Evolutionary conservation across 2,797 vertebrate genomes (phyloP), one percentile per base, ranked within the genome.

Genomic region (Astyanax mexicanus): DNA sequence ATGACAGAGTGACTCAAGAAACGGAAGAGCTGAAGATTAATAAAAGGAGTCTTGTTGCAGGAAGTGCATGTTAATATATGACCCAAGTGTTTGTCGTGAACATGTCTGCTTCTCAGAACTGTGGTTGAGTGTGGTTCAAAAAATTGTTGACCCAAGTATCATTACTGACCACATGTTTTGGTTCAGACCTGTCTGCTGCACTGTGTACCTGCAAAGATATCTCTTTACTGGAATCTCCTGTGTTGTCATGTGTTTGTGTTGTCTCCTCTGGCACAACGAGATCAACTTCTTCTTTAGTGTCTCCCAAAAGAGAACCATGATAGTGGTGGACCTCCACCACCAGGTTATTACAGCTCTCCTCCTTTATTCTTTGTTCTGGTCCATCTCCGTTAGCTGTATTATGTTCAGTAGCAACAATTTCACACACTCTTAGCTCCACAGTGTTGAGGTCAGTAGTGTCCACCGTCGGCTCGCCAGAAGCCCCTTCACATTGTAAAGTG

Each of bases 311-410:
- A 45, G 51, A 13, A 64, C 21, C 21, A 0, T 67, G 42, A 4
- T 75, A 77, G 12, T 79, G 69, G 15, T 81, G 79, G 54, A 79
- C 61, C 9, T 82, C 80, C 52, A 54, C 72, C 23, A 69, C 42
- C 27, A 72, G 3, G 47, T 52, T 65, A 57, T 70, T 9, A 19
- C 72, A 0, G 12, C 49, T 17, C 60, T 69, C 69, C 9, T 37
- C 70, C 4, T 60, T 6, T 45, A 29, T 2, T 71, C 75, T 74
- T 49, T 62, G 49, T 45, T 65, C 67, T 79, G 12, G 64, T 23
- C 42, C 1, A n/a, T 74, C 83, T 40, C 10, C 51, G 0, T 9
- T 40, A 55, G 65, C 52, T 13, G 21, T 8, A 17, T 71, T 27
- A 45, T 51, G 27, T 69, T 17, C 1, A 58, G 12, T 10, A 6